Evolutionary conservation across 2,113 vertebrate genomes (phyloP).

Genomic region (Cynocephalus volans): DNA sequence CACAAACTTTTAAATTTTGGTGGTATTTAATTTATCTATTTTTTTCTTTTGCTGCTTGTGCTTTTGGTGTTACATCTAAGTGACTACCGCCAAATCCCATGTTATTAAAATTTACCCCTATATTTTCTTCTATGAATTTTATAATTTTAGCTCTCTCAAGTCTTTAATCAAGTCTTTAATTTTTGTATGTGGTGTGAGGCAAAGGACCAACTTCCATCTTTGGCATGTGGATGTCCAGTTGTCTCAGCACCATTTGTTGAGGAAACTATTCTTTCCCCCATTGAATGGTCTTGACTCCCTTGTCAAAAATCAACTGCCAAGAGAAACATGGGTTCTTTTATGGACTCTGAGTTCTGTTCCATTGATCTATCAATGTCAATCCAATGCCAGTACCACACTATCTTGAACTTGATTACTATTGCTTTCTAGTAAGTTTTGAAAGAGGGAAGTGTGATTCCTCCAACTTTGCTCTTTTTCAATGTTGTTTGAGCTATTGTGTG

Average conservation of each 20-base stretch:
- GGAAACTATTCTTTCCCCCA: neutral
- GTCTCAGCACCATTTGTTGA: conserved; percentile 15
- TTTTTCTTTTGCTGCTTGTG: neutral
- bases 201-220: neutral
- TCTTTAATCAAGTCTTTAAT: conserved; percentile 9
- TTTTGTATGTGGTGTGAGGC: conserved; percentile 17
- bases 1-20: conserved; percentile 31
- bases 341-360: conserved; percentile 14
- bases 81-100: neutral
- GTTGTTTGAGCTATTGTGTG: conserved; percentile 15
- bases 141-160: neutral
- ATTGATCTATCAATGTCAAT: neutral
- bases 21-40: neutral
- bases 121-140: neutral
- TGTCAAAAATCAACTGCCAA: conserved; percentile 20
- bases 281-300: conserved; percentile 10
- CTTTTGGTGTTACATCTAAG: conserved; percentile 34
- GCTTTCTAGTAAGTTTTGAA: conserved; percentile 58
- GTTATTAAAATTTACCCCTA: neutral
- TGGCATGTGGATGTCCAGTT: neutral
- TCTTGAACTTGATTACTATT: conserved; percentile 28
- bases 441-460: conserved; percentile 9
- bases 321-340: neutral
- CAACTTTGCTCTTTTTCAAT: conserved; percentile 36
- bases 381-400: neutral